Evolutionary conservation across 2,888 invertebrate species (phyloP), one percentile per base, ranked within the genome.

Genomic region (Drosophila antonietae): DNA sequence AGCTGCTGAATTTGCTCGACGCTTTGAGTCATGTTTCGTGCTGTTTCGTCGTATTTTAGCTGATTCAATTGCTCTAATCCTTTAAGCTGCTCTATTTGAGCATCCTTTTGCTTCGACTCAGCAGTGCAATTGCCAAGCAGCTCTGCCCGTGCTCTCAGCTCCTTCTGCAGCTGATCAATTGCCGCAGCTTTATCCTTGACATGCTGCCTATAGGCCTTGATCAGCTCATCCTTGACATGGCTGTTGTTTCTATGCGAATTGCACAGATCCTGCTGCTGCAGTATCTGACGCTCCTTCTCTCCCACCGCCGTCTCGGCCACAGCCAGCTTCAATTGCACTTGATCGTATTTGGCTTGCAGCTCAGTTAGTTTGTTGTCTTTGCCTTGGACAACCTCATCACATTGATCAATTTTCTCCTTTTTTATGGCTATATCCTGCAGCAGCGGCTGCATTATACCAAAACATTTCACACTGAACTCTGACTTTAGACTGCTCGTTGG

Each of bases 381-480:
- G 15, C 20, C 35, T 9, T 46, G 46, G 8, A 43, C 9, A 33
- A 43, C 3, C 20, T 15, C 31, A 20, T 43, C 20, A 3, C 33
- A 58, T 23, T 4, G 44, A 58, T 58, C 20, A 2, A 58, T 37
- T 46, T n/a, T 23, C 33, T 58, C 58, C 46, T 46, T 46, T 37
- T 46, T 58, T 10, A 23, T n/a, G 2, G 23, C 23, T n/a, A 58
- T 46, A 1, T 58, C 58, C 35, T 37, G 44, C 14, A 46, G 12
- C 57, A 57, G 12, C 20, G 57, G 44, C 8, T 58, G 46, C 23
- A 58, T 35, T 23, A 46, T 46, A 2, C 23, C 46, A 4, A 58
- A 46, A n/a, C 58, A 58, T 23, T 56, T 56, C 14, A 43, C 43
- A 18, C 58, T 58, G 46, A 46, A 46, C n/a, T 58, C 46, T 6